A percentile compares a stretch with the other conserved stretches of the same genome.
These are phyloP conservation scores for Hemiscyllium ocellatum DNA, from an alignment of 2,113 vertebrate genomes.

Conservation along the genomic window DNA sequence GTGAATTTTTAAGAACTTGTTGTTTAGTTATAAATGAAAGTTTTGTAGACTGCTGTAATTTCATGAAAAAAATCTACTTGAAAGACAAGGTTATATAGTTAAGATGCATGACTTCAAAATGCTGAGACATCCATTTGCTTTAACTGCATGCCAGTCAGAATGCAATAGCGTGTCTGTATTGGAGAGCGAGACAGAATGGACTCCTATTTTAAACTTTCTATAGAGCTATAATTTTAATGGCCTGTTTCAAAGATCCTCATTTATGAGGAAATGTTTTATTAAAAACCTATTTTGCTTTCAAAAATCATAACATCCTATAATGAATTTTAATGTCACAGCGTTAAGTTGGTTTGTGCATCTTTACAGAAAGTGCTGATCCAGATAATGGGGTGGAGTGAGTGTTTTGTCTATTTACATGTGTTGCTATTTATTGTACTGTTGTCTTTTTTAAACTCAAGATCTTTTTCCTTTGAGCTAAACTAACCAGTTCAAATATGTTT, in stretches of 20 bases:
- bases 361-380: not conserved
- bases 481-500: not conserved
- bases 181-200: not conserved
- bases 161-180: not conserved
- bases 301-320: not conserved
- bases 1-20: not conserved
- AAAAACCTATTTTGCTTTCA: not conserved
- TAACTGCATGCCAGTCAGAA: not conserved
- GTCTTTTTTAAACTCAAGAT: not conserved
- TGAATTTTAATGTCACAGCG: not conserved
- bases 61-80: not conserved
- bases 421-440: not conserved
- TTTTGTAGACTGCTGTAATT: slow-evolving; percentile 23
- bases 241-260: not conserved
- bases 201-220: not conserved
- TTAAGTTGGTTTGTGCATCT: not conserved
- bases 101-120: not conserved
- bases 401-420: not conserved
- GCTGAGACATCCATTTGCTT: too few species aligned
- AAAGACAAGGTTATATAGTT: not conserved
- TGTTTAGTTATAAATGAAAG: not conserved
- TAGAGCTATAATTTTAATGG: not conserved
- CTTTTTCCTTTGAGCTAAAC: not conserved
- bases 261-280: not conserved
- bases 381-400: not conserved